phyloP scores from a whole-genome alignment of 1,140 invertebrate species.

The Panagrolaimus sp. region DNA sequence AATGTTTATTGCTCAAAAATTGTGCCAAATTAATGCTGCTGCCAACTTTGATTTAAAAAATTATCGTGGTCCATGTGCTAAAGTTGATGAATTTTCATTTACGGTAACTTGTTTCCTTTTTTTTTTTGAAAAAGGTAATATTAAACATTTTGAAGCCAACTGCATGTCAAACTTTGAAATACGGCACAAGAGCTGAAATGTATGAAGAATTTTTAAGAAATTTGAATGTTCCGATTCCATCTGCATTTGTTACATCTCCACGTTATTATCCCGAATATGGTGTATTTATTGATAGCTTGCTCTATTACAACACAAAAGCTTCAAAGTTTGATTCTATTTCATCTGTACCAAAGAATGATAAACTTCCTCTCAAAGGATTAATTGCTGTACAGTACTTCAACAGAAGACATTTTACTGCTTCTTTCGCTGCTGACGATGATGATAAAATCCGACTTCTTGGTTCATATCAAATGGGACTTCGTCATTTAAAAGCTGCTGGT shows the following conservation, averaged over 20 bases:
- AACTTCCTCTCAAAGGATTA: not conserved
- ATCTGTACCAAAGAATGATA: not conserved
- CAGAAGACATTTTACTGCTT: not conserved
- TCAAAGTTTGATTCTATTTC: not conserved
- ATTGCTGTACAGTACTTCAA: slow-evolving; percentile 1
- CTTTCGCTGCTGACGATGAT: not conserved
- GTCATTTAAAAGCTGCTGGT: slow-evolving; percentile 7
- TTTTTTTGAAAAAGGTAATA: too few species aligned
- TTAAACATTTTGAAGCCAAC: too few species aligned
- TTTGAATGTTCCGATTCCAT: too few species aligned
- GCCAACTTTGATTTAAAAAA: not conserved
- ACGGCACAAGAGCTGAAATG: too few species aligned
- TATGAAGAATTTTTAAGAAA: too few species aligned
- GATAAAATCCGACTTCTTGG: not conserved
- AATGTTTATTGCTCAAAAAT: slow-evolving; percentile 6
- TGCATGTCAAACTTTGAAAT: too few species aligned
- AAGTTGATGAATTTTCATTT: not conserved
- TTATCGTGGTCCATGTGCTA: not conserved
- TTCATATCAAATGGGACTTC: not conserved
- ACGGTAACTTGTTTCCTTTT: too few species aligned
- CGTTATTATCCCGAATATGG: not conserved
- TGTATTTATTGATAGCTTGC: not conserved
- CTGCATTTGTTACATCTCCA: too few species aligned
- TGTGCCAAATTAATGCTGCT: slow-evolving; percentile 1
- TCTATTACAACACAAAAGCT: not conserved